These are phyloP conservation scores for Ptychodera flava DNA, from an alignment of 35 echinoderm and acorn worm genomes.

Conservation along the genomic window DNA sequence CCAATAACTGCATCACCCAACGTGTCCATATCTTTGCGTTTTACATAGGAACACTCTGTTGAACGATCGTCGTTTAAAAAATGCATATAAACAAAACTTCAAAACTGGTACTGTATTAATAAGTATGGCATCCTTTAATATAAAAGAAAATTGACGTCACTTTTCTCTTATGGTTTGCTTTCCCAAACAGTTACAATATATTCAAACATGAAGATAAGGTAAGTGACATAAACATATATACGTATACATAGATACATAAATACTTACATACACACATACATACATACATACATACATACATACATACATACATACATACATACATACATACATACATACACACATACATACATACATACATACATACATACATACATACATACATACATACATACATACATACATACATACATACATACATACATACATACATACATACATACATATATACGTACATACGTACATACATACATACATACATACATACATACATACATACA, in stretches of 20 bases:
- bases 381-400: conserved; percentile 2
- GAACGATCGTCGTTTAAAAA: background rate
- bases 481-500: conserved; percentile 2
- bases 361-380: background rate
- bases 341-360: background rate
- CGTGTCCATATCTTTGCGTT: background rate
- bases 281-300: conserved; percentile 2
- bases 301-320: conserved; percentile 2
- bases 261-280: background rate
- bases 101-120: no score
- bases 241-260: background rate
- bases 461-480: background rate
- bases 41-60: background rate
- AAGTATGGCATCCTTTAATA: no score
- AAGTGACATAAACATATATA: no score
- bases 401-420: conserved; percentile 2
- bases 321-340: background rate
- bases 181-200: background rate
- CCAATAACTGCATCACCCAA: background rate
- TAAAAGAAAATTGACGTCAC: no score
- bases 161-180: background rate
- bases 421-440: background rate
- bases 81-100: background rate
- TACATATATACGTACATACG: background rate
- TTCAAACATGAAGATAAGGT: background rate